Percentiles rank a stretch among this genome's conserved stretches.
These are phyloP conservation scores for Anguilla marmorata DNA, from an alignment of 2,797 vertebrate species.

Conservation along the genomic window DNA sequence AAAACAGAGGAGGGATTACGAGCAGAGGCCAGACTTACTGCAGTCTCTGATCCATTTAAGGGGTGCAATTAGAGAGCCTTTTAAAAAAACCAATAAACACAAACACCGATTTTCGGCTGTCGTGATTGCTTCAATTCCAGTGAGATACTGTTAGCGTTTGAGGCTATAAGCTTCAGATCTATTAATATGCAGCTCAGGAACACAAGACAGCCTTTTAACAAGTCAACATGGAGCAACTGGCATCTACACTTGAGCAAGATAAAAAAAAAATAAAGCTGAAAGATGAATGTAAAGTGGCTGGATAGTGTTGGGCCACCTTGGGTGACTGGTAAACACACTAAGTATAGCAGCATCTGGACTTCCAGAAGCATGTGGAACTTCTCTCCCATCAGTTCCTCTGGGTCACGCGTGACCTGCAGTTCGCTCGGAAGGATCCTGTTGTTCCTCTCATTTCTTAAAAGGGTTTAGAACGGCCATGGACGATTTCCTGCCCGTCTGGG, in stretches of 20 bases:
- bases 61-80: background rate
- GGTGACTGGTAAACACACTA: background rate
- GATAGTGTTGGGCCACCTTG: background rate
- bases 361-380: background rate
- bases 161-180: background rate
- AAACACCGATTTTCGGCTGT: background rate
- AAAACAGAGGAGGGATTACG: background rate
- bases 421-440: background rate
- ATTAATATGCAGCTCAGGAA: background rate
- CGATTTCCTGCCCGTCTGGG: background rate
- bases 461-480: background rate
- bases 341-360: background rate
- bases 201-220: background rate
- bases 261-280: too few relatives aligned
- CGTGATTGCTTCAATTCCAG: background rate
- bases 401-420: background rate
- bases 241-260: background rate
- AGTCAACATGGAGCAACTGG: background rate
- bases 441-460: background rate
- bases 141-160: background rate
- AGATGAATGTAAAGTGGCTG: background rate
- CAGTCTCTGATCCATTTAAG: background rate
- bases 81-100: slow-evolving; percentile 7
- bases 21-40: background rate
- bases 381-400: background rate